These are phyloP conservation scores for Euborellia annulipes DNA, from an alignment of 1,140 invertebrate genomes.

Conservation along the genomic window DNA sequence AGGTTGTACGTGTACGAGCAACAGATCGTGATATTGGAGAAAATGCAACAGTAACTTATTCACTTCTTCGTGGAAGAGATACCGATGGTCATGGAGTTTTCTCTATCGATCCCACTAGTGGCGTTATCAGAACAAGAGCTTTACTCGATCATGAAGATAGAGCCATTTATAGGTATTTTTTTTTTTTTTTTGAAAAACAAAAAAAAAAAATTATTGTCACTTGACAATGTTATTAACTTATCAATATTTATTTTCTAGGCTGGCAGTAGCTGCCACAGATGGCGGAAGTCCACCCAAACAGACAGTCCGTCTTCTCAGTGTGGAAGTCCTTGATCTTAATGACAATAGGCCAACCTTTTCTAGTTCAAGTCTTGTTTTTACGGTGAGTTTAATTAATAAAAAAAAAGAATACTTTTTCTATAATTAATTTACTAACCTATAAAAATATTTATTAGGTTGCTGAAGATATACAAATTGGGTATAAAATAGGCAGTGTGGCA, in stretches of 20 bases:
- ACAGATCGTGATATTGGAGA: conserved; percentile 72
- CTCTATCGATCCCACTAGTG: conserved; percentile 67
- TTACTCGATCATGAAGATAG: conserved; percentile 82
- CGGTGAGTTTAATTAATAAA: conserved; percentile 39
- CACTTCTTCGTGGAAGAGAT: conserved; percentile 65
- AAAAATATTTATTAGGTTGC: conserved; percentile 38
- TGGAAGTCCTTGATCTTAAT: conserved; percentile 79
- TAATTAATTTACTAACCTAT: background rate
- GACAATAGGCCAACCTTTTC: conserved; percentile 83
- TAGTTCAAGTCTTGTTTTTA: conserved; percentile 73
- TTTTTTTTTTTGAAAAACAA: too few species aligned
- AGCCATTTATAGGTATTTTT: conserved; percentile 56
- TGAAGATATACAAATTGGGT: conserved; percentile 59
- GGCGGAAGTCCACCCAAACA: conserved; percentile 63
- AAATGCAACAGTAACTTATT: conserved; percentile 78
- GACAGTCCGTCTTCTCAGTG: conserved; percentile 59
- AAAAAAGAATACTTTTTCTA: too few species aligned
- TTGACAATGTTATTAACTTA: too few species aligned
- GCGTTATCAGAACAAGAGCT: conserved; percentile 71
- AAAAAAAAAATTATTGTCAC: too few species aligned
- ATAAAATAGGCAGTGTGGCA: conserved; percentile 61
- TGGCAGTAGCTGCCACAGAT: conserved; percentile 76
- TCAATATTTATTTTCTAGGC: conserved; percentile 25
- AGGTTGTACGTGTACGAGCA: conserved; percentile 54
- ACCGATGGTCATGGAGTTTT: conserved; percentile 72